A percentile compares a stretch with the other conserved stretches of the same genome.
Evolutionary conservation across 1,140 invertebrate species (phyloP).

Genomic region (Pogonomyrmex californicus): DNA sequence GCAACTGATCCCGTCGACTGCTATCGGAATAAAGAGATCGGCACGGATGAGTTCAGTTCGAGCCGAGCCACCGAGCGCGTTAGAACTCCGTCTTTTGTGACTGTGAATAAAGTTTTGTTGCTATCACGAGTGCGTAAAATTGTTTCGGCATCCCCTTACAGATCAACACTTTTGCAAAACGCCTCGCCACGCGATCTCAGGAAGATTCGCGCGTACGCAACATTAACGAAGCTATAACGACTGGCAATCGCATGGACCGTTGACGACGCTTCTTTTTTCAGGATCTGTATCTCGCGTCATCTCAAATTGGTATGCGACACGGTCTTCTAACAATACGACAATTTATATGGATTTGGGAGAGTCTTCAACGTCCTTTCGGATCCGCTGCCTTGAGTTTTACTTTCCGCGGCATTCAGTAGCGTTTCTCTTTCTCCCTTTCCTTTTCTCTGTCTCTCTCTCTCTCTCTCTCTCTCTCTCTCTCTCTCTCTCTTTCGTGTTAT

Average conservation of each 20-base stretch:
- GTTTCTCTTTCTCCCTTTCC: conserved; percentile 72
- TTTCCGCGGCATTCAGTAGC: conserved; percentile 85
- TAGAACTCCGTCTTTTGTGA: no score
- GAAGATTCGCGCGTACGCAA: background rate
- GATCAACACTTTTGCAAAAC: background rate
- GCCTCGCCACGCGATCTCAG: background rate
- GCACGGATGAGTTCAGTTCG: no score
- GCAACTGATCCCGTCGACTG: no score
- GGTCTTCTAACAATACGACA: conserved; percentile 85
- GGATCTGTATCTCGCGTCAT: conserved; percentile 79
- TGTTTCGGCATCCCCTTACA: no score
- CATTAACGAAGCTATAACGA: background rate
- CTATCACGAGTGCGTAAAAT: no score
- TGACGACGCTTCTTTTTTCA: conserved; percentile 61
- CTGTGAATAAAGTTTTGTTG: no score
- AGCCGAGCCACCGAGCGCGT: no score
- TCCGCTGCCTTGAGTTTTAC: conserved; percentile 84
- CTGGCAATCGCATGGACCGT: conserved; percentile 31
- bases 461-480: conserved; percentile 71
- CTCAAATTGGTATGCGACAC: conserved; percentile 83
- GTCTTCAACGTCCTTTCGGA: conserved; percentile 84
- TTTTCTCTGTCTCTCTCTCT: conserved; percentile 55
- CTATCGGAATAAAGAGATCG: no score
- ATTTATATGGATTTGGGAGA: conserved; percentile 86
- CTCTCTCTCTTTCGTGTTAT: conserved; percentile 44